phyloP scores from a whole-genome alignment of 2,888 invertebrate species.

The Napeogenes sylphis region DNA sequence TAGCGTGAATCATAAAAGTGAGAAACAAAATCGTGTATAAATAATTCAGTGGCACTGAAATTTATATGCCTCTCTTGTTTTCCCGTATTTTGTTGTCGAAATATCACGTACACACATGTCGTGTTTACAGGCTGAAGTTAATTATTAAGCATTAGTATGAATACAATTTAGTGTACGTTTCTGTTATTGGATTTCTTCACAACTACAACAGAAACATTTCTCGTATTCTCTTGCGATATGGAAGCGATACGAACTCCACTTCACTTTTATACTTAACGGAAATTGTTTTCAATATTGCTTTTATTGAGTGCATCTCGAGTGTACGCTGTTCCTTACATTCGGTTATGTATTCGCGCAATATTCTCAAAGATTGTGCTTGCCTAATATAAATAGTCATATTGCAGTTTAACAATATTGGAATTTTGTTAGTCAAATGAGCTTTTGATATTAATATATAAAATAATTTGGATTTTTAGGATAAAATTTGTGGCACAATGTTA shows the following conservation, averaged over 20 bases:
- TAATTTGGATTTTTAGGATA: too few relatives aligned
- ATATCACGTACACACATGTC: background rate
- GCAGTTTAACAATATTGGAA: background rate
- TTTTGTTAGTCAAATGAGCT: background rate
- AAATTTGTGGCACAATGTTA: too few relatives aligned
- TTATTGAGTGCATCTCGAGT: constrained; percentile 43
- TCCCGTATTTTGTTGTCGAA: background rate
- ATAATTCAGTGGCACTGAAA: constrained; percentile 17
- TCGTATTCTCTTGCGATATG: constrained; percentile 14
- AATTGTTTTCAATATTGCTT: constrained; percentile 43
- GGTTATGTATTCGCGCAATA: constrained; percentile 2
- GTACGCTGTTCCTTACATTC: constrained; percentile 26
- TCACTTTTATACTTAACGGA: constrained; percentile 20
- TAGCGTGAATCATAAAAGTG: constrained; percentile 25
- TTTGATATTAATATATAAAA: background rate
- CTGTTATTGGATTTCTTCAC: constrained; percentile 9
- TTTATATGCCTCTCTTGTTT: constrained; percentile 3
- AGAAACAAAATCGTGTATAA: constrained; percentile 17
- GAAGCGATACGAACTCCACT: constrained; percentile 16
- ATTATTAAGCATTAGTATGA: background rate
- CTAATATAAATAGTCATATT: constrained; percentile 4
- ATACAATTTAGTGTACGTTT: background rate
- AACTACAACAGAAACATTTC: constrained; percentile 9
- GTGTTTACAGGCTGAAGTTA: background rate
- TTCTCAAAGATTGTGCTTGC: constrained; percentile 4